A percentile compares a stretch with the other conserved stretches of the same genome.
phyloP scores from a whole-genome alignment of 2,113 vertebrate genomes.

The Andinoacara biseriatus region DNA sequence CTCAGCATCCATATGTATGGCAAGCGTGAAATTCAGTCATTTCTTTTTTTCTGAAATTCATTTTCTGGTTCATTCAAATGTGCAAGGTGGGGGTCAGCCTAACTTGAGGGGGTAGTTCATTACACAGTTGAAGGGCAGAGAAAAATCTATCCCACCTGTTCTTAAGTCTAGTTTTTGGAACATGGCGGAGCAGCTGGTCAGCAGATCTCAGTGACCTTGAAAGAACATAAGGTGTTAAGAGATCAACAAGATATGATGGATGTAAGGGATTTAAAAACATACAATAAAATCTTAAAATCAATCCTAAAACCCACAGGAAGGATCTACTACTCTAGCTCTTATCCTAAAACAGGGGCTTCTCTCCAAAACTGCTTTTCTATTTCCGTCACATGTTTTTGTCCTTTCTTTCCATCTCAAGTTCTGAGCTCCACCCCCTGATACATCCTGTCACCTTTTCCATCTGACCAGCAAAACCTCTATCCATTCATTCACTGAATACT shows the following conservation, averaged over 20 bases:
- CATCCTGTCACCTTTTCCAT: slow-evolving; percentile 21
- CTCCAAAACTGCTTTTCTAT: neutral
- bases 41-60: neutral
- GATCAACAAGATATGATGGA: no score
- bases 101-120: no score
- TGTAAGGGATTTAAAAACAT: no score
- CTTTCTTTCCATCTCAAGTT: slow-evolving; percentile 16
- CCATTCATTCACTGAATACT: slow-evolving; percentile 8
- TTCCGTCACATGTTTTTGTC: slow-evolving; percentile 22
- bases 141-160: no score
- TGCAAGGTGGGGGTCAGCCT: no score
- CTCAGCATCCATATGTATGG: neutral
- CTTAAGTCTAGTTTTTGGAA: no score
- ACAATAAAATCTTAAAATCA: no score
- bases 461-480: slow-evolving; percentile 25
- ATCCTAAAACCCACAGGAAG: no score
- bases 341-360: slow-evolving; percentile 1
- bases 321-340: slow-evolving; percentile 4
- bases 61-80: neutral
- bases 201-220: no score
- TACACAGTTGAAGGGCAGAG: no score
- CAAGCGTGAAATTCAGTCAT: neutral
- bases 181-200: no score
- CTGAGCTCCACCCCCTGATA: slow-evolving; percentile 10
- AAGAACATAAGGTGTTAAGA: no score